These are phyloP conservation scores for Papilio elwesi DNA, from an alignment of 2,888 invertebrate species.

Conservation along the genomic window DNA sequence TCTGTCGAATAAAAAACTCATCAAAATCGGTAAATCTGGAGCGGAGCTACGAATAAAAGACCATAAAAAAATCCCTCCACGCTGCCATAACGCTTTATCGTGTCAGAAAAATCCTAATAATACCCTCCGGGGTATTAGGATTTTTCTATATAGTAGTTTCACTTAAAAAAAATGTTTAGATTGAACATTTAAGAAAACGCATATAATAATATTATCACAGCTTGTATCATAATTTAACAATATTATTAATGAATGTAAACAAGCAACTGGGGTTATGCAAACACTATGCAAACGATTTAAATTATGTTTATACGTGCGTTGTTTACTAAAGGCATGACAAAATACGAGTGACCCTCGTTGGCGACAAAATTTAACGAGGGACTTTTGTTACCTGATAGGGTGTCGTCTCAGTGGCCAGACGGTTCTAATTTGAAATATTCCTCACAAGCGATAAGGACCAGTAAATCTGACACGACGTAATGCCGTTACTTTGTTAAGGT, in stretches of 20 bases:
- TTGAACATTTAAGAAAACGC: not conserved
- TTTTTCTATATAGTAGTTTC: too few relatives aligned
- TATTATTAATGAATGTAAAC: not conserved
- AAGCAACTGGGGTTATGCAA: constrained; percentile 2
- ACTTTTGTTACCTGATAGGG: constrained; percentile 32
- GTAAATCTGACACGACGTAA: constrained; percentile 14
- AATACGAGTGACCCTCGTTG: constrained; percentile 30
- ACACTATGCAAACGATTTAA: constrained; percentile 7
- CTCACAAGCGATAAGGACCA: constrained; percentile 14
- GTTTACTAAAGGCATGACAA: constrained; percentile 12
- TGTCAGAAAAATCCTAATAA: too few relatives aligned
- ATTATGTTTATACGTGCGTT: not conserved
- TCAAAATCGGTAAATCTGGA: too few relatives aligned
- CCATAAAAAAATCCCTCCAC: too few relatives aligned
- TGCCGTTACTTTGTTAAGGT: not conserved
- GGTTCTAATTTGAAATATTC: constrained; percentile 33
- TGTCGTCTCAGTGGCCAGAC: constrained; percentile 29
- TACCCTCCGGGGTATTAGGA: too few relatives aligned
- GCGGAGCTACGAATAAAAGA: too few relatives aligned
- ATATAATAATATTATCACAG: not conserved
- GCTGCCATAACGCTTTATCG: too few relatives aligned
- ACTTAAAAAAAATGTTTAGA: too few relatives aligned
- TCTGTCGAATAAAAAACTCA: too few relatives aligned
- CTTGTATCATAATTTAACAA: not conserved
- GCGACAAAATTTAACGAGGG: constrained; percentile 37